Percentiles rank a stretch among this genome's conserved stretches.
phyloP scores from a whole-genome alignment of 2,113 vertebrate genomes.

The Grantiella picta region DNA sequence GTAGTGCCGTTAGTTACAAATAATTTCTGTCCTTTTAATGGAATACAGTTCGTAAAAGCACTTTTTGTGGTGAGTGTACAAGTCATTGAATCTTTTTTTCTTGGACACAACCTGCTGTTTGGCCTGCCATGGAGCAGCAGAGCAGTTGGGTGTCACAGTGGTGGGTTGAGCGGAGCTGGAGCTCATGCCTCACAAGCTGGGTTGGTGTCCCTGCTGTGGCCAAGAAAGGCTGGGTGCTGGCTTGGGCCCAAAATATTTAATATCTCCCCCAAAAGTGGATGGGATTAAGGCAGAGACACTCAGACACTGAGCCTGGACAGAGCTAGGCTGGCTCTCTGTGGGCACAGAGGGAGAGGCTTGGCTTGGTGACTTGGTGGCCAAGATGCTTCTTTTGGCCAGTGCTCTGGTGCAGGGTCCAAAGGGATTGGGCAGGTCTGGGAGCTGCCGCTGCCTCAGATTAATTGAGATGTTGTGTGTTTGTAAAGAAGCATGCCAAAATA shows the following conservation, averaged over 20 bases:
- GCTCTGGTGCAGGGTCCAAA: neutral
- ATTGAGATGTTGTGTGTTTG: neutral
- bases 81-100: neutral
- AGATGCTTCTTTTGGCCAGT: neutral
- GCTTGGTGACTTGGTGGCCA: neutral
- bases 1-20: neutral
- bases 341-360: neutral
- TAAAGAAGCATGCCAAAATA: neutral
- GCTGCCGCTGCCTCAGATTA: neutral
- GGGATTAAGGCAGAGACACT: neutral
- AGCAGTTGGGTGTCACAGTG: neutral
- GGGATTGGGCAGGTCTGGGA: neutral
- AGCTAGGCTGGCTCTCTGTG: neutral
- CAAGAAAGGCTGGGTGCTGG: neutral
- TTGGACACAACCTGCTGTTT: neutral
- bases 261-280: fast-evolving
- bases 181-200: neutral
- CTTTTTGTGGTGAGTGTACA: neutral
- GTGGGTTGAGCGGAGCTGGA: neutral
- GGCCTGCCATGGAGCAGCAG: neutral
- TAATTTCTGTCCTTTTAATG: neutral
- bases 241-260: neutral
- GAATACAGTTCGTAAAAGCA: neutral
- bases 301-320: neutral
- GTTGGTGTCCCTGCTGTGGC: too few relatives aligned